A percentile compares a stretch with the other conserved stretches of the same genome.
Evolutionary conservation across 2,113 vertebrate genomes (phyloP).

Genomic region (Cichladusa arquata): DNA sequence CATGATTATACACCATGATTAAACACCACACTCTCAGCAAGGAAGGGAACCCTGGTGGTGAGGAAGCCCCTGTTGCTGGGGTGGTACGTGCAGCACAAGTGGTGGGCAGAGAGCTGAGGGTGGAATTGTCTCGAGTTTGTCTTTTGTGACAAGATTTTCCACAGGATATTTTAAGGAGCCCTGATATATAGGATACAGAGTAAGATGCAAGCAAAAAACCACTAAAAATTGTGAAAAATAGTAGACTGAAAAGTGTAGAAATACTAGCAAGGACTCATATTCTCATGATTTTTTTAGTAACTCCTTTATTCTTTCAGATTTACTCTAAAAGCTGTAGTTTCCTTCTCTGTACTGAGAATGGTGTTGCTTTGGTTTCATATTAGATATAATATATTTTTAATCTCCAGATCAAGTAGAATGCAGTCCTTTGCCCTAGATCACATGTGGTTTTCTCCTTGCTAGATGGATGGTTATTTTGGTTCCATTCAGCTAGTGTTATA

Average conservation of each 20-base stretch:
- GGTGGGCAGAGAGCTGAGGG: neutral
- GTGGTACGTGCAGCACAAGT: neutral
- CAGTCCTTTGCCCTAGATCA: neutral
- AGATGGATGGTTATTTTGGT: neutral
- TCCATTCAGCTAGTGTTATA: neutral
- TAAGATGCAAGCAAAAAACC: neutral
- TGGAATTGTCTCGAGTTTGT: neutral
- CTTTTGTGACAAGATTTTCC: neutral
- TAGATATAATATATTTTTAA: neutral
- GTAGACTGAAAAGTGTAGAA: neutral
- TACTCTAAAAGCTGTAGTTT: neutral
- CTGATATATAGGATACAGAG: neutral
- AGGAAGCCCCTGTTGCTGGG: neutral
- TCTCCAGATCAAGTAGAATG: neutral
- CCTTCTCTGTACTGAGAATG: neutral
- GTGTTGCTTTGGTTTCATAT: neutral
- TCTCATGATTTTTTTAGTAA: neutral
- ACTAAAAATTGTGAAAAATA: neutral
- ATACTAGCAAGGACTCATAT: neutral
- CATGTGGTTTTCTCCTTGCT: neutral
- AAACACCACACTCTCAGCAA: neutral
- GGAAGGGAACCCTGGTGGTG: neutral
- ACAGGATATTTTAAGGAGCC: neutral
- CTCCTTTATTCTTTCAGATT: neutral
- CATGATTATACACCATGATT: neutral